Conservation (phyloP, 2,888 invertebrate genomes). For the Chrysolina americana region DNA sequence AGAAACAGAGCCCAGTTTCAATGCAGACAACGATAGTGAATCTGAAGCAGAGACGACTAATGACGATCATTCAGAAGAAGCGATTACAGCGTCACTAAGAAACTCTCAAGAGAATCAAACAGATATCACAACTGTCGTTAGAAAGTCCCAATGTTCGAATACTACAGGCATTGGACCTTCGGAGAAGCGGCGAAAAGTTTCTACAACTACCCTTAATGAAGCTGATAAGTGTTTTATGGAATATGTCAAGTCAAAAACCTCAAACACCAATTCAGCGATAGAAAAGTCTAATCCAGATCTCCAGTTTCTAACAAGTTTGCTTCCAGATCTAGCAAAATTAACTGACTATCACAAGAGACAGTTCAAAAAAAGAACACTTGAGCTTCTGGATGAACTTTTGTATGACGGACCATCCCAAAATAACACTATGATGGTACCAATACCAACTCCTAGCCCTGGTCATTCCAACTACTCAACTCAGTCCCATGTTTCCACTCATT, state of each 20-base stretch:
- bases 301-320: too few relatives aligned
- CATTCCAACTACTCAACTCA: conserved; percentile 34
- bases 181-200: conserved; percentile 29
- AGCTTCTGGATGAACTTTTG: too few relatives aligned
- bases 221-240: conserved; percentile 33
- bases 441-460: conserved; percentile 29
- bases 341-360: too few relatives aligned
- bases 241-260: not conserved
- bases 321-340: too few relatives aligned
- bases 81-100: conserved; percentile 26
- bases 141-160: conserved; percentile 32
- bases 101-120: conserved; percentile 30
- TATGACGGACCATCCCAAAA: too few relatives aligned
- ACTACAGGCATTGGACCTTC: conserved; percentile 29
- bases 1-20: conserved; percentile 31
- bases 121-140: conserved; percentile 28
- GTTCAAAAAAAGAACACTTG: too few relatives aligned
- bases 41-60: conserved; percentile 26
- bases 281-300: too few relatives aligned
- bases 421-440: too few relatives aligned
- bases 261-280: too few relatives aligned
- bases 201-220: conserved; percentile 24
- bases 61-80: conserved; percentile 34
- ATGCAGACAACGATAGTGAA: conserved; percentile 16
- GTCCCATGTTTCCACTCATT: conserved; percentile 29